A percentile compares a stretch with the other conserved stretches of the same genome.
phyloP scores from a whole-genome alignment of 1,140 invertebrate species.

The Neodiprion fabricii region DNA sequence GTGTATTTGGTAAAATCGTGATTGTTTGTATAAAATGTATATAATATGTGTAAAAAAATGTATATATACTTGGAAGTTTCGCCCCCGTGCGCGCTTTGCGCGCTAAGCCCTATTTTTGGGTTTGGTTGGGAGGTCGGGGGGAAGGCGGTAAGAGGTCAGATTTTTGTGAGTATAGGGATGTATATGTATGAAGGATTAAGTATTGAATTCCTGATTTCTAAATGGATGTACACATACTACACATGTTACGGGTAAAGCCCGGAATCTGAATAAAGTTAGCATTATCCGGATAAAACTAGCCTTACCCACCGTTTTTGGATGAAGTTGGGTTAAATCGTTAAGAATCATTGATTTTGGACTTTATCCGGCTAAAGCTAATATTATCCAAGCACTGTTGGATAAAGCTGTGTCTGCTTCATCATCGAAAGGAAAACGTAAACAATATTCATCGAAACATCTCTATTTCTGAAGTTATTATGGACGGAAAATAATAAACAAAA shows the following conservation, averaged over 20 bases:
- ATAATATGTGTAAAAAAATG: no score
- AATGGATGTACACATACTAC: not conserved
- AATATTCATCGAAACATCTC: not conserved
- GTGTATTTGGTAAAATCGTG: no score
- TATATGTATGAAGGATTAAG: no score
- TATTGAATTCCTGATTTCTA: no score
- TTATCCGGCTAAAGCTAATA: slow-evolving; percentile 2
- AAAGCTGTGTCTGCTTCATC: not conserved
- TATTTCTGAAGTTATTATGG: not conserved
- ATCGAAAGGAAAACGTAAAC: not conserved
- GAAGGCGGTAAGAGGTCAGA: no score
- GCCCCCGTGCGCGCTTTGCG: no score
- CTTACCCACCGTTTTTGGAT: not conserved
- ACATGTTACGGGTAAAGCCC: not conserved
- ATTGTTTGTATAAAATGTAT: no score
- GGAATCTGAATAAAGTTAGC: not conserved
- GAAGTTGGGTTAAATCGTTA: not conserved
- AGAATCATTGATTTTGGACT: not conserved
- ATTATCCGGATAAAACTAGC: not conserved
- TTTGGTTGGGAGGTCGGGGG: no score
- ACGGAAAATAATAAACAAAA: no score
- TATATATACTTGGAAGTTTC: no score
- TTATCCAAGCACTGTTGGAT: not conserved
- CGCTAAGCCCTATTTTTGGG: no score
- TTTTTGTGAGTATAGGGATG: no score